phyloP scores from a whole-genome alignment of 2,888 invertebrate species.

The Drosophila paramelanica region DNA sequence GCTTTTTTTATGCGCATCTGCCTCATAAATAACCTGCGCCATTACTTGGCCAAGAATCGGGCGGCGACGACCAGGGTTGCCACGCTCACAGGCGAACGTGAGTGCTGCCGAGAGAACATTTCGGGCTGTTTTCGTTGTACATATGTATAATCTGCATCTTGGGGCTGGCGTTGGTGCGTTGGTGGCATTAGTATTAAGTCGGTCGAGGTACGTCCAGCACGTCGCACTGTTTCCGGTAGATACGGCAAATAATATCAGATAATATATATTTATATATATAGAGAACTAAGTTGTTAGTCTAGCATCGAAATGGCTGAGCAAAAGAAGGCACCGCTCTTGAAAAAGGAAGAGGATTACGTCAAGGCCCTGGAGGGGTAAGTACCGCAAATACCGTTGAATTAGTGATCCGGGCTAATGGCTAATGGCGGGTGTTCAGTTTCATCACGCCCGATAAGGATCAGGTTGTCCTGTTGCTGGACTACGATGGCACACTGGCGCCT shows the following conservation, averaged over 20 bases:
- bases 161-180: conserved; percentile 49
- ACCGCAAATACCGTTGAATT: too few relatives aligned
- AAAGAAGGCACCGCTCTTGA: conserved; percentile 84
- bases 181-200: conserved; percentile 80
- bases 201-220: conserved; percentile 81
- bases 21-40: conserved; percentile 75
- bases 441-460: conserved; percentile 88
- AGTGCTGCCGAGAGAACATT: conserved; percentile 15
- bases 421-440: conserved; percentile 68
- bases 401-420: not conserved
- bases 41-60: conserved; percentile 70
- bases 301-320: conserved; percentile 83
- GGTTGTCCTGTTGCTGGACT: conserved; percentile 89
- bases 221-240: conserved; percentile 74
- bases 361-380: conserved; percentile 84
- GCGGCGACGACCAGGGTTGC: conserved; percentile 60
- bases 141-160: conserved; percentile 54
- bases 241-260: conserved; percentile 37
- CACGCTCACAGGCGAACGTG: conserved; percentile 25
- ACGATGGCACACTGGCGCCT: conserved; percentile 91
- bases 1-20: conserved; percentile 67
- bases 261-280: conserved; percentile 39
- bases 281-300: conserved; percentile 7
- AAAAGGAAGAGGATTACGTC: conserved; percentile 83
- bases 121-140: conserved; percentile 7